Percentiles rank a stretch among this genome's conserved stretches.
These are phyloP conservation scores for Crenichthys baileyi DNA, from an alignment of 2,797 vertebrate species.

Conservation along the genomic window DNA sequence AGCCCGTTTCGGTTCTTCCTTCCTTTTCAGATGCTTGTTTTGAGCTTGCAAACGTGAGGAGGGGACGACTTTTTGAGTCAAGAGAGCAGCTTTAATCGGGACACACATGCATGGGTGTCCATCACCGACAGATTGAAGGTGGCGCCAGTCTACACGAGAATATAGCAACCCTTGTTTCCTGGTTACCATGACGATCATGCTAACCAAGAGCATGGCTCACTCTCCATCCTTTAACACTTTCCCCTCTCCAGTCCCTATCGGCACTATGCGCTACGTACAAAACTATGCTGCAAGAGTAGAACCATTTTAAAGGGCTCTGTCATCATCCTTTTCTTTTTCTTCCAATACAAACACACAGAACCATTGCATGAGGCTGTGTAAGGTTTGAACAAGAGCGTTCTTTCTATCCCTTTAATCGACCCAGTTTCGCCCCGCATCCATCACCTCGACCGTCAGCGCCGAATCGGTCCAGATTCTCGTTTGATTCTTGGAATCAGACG, in stretches of 20 bases:
- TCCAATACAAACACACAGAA: slow-evolving; percentile 60
- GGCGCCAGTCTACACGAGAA: slow-evolving; percentile 47
- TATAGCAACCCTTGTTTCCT: slow-evolving; percentile 52
- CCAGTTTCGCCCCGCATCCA: slow-evolving; percentile 53
- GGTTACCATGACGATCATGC: slow-evolving; percentile 47
- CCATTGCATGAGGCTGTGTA: slow-evolving; percentile 77
- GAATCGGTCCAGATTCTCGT: slow-evolving; percentile 32
- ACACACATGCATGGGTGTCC: slow-evolving; percentile 55
- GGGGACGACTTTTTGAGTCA: slow-evolving; percentile 6
- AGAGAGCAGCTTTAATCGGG: slow-evolving; percentile 54
- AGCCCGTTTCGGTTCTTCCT: slow-evolving; percentile 57
- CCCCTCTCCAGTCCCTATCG: slow-evolving; percentile 38
- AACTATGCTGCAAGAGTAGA: slow-evolving; percentile 83
- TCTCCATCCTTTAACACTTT: slow-evolving; percentile 34
- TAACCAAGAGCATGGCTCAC: slow-evolving; percentile 42
- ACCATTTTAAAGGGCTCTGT: slow-evolving; percentile 85
- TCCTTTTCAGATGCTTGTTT: slow-evolving; percentile 54
- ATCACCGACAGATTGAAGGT: slow-evolving; percentile 46
- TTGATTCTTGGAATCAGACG: slow-evolving; percentile 36
- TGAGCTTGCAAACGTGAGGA: slow-evolving; percentile 54
- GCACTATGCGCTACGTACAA: slow-evolving; percentile 76
- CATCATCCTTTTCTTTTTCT: slow-evolving; percentile 59
- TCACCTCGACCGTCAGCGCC: slow-evolving; percentile 10
- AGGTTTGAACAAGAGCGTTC: slow-evolving; percentile 71
- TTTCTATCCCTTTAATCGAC: slow-evolving; percentile 78